A percentile compares a stretch with the other conserved stretches of the same genome.
Conservation (phyloP, 2,113 vertebrate genomes). For the Saccopteryx bilineata region DNA sequence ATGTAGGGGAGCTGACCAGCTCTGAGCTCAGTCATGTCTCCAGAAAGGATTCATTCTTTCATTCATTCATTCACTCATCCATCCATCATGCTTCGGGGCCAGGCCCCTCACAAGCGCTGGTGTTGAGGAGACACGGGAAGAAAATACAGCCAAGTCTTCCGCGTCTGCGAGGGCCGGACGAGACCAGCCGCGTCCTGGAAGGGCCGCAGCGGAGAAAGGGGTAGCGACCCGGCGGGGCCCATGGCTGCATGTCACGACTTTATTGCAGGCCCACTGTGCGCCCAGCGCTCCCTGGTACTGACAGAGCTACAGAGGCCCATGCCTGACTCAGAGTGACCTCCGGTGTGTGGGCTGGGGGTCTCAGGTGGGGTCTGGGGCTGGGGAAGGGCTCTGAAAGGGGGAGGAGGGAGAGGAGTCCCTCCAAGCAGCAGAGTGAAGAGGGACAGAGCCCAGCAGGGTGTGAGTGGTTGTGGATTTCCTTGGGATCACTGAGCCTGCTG, state of each 20-base stretch:
- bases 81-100: background rate
- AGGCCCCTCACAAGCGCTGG: background rate
- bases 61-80: background rate
- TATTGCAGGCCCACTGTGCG: background rate
- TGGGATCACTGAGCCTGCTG: background rate
- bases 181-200: background rate
- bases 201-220: background rate
- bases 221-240: accelerated
- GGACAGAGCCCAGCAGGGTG: background rate
- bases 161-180: background rate
- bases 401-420: background rate
- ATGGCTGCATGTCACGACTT: background rate
- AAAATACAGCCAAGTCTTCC: accelerated
- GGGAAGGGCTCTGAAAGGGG: accelerated
- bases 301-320: background rate
- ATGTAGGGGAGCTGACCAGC: accelerated
- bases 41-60: background rate
- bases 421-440: background rate
- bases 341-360: background rate
- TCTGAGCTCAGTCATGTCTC: background rate
- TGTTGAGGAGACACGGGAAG: background rate
- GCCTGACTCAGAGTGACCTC: background rate
- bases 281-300: background rate
- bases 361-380: accelerated
- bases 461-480: background rate